Conservation (phyloP, 2,888 invertebrate genomes). For the Loripinus fragilis region DNA sequence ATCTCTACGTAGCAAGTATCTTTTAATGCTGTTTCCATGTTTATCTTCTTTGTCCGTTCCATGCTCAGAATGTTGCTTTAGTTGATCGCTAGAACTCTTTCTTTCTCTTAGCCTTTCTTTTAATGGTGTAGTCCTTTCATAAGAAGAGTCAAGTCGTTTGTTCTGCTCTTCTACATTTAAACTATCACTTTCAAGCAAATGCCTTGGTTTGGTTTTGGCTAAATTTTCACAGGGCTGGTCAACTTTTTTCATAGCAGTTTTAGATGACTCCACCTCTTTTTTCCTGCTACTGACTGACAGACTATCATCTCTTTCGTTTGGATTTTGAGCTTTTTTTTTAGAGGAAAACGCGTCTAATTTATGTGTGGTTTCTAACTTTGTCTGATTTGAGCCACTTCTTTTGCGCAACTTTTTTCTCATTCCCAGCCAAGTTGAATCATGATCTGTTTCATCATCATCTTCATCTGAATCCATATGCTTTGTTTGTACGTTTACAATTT, state of each 20-base stretch:
- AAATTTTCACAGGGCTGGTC: too few species aligned
- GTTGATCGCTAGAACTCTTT: background rate
- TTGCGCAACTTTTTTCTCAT: background rate
- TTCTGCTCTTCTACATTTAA: background rate
- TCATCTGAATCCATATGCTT: conserved; percentile 11
- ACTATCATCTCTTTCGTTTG: background rate
- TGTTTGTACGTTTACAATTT: too few species aligned
- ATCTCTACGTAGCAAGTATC: background rate
- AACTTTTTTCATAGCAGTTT: too few species aligned
- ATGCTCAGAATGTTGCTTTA: background rate
- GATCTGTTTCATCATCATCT: conserved; percentile 9
- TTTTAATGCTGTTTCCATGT: background rate
- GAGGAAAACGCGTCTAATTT: background rate
- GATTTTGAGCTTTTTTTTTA: background rate
- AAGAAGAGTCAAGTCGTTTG: too few species aligned
- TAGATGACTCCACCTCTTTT: too few species aligned
- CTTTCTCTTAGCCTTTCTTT: conserved; percentile 13
- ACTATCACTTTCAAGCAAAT: too few species aligned
- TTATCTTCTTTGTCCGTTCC: background rate
- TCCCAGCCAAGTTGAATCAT: background rate
- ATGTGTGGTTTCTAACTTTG: background rate
- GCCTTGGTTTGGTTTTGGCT: too few species aligned
- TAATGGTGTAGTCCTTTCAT: too few species aligned
- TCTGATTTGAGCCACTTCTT: background rate
- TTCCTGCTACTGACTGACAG: background rate